Evolutionary conservation across 1,140 invertebrate species (phyloP).

Genomic region (Apocrypta bakeri): DNA sequence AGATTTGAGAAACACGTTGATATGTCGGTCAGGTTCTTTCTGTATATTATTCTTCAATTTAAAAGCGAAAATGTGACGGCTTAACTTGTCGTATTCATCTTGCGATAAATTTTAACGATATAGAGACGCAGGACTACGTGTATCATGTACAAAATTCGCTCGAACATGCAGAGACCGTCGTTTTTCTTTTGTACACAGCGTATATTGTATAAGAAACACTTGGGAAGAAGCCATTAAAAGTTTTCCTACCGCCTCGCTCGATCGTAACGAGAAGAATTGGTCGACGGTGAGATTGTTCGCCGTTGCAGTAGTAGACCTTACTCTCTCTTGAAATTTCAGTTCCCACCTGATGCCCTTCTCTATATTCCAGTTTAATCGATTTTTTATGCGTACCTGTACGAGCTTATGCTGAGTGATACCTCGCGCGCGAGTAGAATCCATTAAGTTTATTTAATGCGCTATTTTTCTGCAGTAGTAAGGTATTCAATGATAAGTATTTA

Average conservation of each 20-base stretch:
- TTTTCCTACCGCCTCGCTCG: conserved; percentile 37
- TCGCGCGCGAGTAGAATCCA: no score
- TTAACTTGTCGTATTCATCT: background rate
- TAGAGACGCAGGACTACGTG: conserved; percentile 18
- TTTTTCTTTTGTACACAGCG: background rate
- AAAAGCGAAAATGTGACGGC: no score
- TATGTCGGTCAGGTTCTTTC: no score
- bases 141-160: conserved; percentile 45
- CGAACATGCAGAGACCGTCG: background rate
- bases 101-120: conserved; percentile 38
- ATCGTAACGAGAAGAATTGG: conserved; percentile 45
- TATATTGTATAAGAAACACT: conserved; percentile 40
- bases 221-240: conserved; percentile 56
- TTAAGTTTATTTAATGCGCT: no score
- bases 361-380: background rate
- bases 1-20: no score
- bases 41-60: no score
- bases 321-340: background rate
- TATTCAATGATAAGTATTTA: no score
- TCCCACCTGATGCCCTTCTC: background rate
- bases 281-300: background rate
- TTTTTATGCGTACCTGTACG: background rate
- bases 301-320: background rate
- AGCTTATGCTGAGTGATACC: no score
- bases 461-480: no score